Percentiles rank a stretch among this genome's conserved stretches.
Evolutionary conservation across 53 echinoderm and acorn worm genomes (phyloP).

Genomic region (Paelopatides confundens): DNA sequence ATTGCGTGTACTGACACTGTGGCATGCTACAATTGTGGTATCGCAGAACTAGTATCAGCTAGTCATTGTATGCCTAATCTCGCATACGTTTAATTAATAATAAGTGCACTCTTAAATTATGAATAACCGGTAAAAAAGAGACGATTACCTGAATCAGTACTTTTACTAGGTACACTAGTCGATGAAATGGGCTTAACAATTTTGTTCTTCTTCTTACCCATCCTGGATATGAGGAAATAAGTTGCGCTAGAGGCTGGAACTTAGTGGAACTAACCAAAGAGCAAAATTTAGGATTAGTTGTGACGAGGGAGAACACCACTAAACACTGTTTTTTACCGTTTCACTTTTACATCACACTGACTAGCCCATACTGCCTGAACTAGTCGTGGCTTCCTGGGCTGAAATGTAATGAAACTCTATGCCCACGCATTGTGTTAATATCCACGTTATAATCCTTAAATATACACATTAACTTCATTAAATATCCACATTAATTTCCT

Average conservation of each 20-base stretch:
- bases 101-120: too few relatives aligned
- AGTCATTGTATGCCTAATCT: too few relatives aligned
- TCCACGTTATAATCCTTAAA: too few relatives aligned
- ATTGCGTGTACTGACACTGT: not conserved
- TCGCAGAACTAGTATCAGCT: not conserved
- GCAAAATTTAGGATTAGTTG: not conserved
- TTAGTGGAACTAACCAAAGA: too few relatives aligned
- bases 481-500: too few relatives aligned
- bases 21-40: not conserved
- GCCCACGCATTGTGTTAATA: too few relatives aligned
- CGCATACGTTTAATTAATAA: too few relatives aligned
- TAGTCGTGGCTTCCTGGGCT: too few relatives aligned
- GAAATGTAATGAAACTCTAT: too few relatives aligned
- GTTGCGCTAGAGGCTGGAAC: not conserved
- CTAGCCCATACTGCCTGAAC: too few relatives aligned
- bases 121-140: not conserved
- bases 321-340: not conserved
- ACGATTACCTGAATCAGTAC: constrained; percentile 59
- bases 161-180: constrained; percentile 65
- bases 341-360: too few relatives aligned
- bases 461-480: too few relatives aligned
- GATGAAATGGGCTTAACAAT: constrained; percentile 71
- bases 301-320: not conserved
- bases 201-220: constrained; percentile 76
- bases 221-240: not conserved